Evolutionary conservation across 2,113 vertebrate species (phyloP).

Genomic region (Sphyrna mokarran): DNA sequence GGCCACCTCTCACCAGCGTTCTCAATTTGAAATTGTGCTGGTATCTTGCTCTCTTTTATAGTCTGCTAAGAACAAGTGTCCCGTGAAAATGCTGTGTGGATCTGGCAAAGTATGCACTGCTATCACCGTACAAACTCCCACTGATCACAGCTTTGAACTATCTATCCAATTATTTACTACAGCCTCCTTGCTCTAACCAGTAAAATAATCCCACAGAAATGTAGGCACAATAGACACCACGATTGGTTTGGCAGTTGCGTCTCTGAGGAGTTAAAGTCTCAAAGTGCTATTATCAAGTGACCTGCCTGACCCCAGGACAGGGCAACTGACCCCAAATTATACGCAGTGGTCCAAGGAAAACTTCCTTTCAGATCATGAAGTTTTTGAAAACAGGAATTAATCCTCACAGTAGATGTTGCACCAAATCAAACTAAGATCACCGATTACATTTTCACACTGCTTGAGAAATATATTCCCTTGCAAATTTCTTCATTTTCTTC

Average conservation of each 20-base stretch:
- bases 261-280: slow-evolving; percentile 45
- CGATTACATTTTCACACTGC: slow-evolving; percentile 51
- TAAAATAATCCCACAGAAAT: slow-evolving; percentile 45
- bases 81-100: slow-evolving; percentile 51
- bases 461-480: slow-evolving; percentile 49
- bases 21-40: slow-evolving; percentile 33
- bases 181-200: slow-evolving; percentile 36
- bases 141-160: slow-evolving; percentile 44
- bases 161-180: slow-evolving; percentile 46
- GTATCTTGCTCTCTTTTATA: slow-evolving; percentile 56
- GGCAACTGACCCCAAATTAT: slow-evolving; percentile 49
- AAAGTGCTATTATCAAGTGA: slow-evolving; percentile 45
- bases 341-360: slow-evolving; percentile 50
- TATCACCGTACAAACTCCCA: slow-evolving; percentile 41
- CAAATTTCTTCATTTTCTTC: slow-evolving; percentile 43
- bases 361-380: slow-evolving; percentile 50
- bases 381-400: slow-evolving; percentile 60
- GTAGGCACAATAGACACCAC: slow-evolving; percentile 43
- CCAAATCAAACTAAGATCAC: slow-evolving; percentile 46
- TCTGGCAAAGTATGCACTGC: slow-evolving; percentile 44
- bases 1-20: slow-evolving; percentile 26
- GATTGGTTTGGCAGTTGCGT: slow-evolving; percentile 50
- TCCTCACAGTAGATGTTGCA: slow-evolving; percentile 55
- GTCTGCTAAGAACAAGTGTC: slow-evolving; percentile 60
- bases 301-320: slow-evolving; percentile 50